Conservation (phyloP, 2,113 vertebrate species). For the Corydoras maculifer region DNA sequence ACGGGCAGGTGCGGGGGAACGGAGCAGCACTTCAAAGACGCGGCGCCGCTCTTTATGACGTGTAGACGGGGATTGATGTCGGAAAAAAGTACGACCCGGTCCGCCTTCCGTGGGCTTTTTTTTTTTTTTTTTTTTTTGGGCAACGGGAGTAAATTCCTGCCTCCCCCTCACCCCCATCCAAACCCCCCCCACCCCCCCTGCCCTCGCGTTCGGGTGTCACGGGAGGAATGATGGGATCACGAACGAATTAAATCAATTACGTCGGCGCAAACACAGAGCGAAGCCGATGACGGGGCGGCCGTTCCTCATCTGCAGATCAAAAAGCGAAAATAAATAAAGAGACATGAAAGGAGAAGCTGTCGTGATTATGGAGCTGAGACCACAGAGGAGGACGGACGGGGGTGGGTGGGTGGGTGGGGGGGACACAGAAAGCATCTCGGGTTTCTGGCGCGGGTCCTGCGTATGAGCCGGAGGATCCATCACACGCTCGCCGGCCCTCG, state of each 20-base stretch:
- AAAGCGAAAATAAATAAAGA: constrained; percentile 28
- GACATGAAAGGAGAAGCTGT: constrained; percentile 19
- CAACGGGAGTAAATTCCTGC: too few species aligned
- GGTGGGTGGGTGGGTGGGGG: too few species aligned
- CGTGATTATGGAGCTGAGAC: constrained; percentile 2
- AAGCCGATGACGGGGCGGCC: constrained; percentile 11
- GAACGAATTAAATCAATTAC: constrained; percentile 38
- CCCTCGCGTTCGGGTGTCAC: constrained; percentile 28
- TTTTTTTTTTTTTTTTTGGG: too few species aligned
- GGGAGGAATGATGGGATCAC: constrained; percentile 33
- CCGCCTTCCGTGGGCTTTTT: too few species aligned
- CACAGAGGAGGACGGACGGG: background rate
- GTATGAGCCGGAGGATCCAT: constrained; percentile 11
- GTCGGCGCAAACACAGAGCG: constrained; percentile 20
- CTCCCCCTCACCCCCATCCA: too few species aligned
- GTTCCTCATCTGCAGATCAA: constrained; percentile 36
- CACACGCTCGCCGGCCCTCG: constrained; percentile 7
- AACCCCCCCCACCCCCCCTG: background rate
- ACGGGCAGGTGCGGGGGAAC: too few species aligned
- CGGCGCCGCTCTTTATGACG: too few species aligned
- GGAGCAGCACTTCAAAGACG: too few species aligned
- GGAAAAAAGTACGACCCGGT: too few species aligned
- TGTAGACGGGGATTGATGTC: too few species aligned
- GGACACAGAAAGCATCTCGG: too few species aligned
- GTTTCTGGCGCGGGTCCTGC: background rate